Evolutionary conservation across 2,888 invertebrate species (phyloP), one percentile per base, ranked within the genome.

Genomic region (Cepaea hortensis): DNA sequence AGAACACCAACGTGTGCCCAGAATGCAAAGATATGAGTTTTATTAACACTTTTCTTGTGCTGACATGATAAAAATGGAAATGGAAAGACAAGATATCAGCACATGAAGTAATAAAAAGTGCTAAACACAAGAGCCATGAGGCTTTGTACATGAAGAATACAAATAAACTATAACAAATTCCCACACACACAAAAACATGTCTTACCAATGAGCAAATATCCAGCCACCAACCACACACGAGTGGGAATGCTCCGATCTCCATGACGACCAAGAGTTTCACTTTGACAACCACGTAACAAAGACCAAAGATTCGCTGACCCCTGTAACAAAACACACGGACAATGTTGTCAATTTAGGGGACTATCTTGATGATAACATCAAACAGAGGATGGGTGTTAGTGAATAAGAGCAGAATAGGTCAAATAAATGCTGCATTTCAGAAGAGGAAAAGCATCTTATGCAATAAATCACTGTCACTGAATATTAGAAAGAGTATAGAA

Each of bases 171-270:
- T 0, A 23, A n/a, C 11, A 20, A 68, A 35, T 68, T 7, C 68
- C 11, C 18, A 20, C 18, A 68, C 18, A n/a, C 18, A 68, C 1
- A n/a, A 20, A 68, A 18, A 0, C 9, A 35, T 23, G 62, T 61
- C 94, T 91, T 90, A 95, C 95, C 90, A 99, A 95, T 0, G 99
- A 99, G 94, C 99, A 99, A 87, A 99, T 97, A 94, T 99, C 99
- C 88, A 99, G 95, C 99, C 99, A 99, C 98, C 99, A 99, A 13
- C 99, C 99, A 93, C 99, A 99, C 35, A 99, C 97, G 7, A 99
- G 95, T 0, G 99, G 99, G 91, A 99, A 96, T 0, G 99, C 97
- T 4, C 99, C 99, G 88, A 99, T 98, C 95, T 99, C 99, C 55
- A 99, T 97, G 70, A 99, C 98, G 6, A 98, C 98, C 55, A 99